Percentiles rank a stretch among this genome's conserved stretches.
Conservation (phyloP, 2,113 vertebrate species). For the Mesitornis unicolor region DNA sequence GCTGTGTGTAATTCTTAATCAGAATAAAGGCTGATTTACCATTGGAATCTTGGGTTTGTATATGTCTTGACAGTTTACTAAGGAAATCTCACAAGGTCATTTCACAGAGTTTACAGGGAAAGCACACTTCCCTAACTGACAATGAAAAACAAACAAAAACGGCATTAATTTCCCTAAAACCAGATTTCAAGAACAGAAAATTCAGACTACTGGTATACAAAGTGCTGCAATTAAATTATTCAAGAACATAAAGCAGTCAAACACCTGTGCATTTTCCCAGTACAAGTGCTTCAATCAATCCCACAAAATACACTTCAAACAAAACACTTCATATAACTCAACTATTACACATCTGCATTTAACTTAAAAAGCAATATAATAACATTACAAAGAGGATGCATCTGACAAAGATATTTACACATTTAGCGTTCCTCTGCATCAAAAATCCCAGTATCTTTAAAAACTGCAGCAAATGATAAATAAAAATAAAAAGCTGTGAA, state of each 20-base stretch:
- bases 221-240: background rate
- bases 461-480: background rate
- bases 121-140: background rate
- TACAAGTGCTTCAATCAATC: background rate
- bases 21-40: background rate
- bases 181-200: background rate
- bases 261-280: background rate
- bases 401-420: background rate
- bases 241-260: background rate
- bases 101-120: background rate
- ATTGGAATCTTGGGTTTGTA: background rate
- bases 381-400: background rate
- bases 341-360: background rate
- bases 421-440: background rate
- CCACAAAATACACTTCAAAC: background rate
- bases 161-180: background rate
- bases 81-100: background rate
- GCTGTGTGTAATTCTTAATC: background rate
- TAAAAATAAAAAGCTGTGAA: background rate
- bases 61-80: background rate
- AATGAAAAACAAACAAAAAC: background rate
- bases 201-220: background rate
- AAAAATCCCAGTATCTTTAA: background rate
- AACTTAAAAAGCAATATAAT: background rate
- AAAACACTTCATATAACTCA: background rate